Evolutionary conservation across 2,888 invertebrate species (phyloP).

Genomic region (Pachliopta kotzebuea): DNA sequence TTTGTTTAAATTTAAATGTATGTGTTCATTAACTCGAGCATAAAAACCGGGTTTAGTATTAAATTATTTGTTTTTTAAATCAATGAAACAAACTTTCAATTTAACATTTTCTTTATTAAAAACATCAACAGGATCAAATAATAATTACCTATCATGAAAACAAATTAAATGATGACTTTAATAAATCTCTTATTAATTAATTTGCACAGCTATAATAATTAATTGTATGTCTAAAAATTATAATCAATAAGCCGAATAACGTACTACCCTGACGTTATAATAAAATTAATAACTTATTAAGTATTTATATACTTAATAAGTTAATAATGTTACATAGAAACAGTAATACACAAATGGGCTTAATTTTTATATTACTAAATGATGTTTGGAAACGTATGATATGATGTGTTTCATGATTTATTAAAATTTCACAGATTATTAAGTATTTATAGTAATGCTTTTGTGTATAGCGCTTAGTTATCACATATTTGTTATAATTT

Average conservation of each 20-base stretch:
- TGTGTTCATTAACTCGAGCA: no score
- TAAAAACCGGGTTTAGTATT: no score
- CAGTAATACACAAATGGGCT: slow-evolving; percentile 18
- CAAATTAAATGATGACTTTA: slow-evolving; percentile 40
- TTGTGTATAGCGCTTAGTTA: slow-evolving; percentile 13
- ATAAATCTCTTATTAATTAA: slow-evolving; percentile 43
- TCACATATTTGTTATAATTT: slow-evolving; percentile 33
- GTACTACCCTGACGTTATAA: slow-evolving; percentile 8
- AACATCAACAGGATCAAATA: slow-evolving; percentile 48
- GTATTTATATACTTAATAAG: background rate
- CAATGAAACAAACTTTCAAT: slow-evolving; percentile 28
- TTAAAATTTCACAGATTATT: slow-evolving; percentile 25
- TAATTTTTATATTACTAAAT: slow-evolving; percentile 35
- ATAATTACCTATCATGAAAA: slow-evolving; percentile 42
- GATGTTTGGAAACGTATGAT: slow-evolving; percentile 39
- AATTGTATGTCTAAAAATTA: slow-evolving; percentile 35
- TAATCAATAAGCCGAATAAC: slow-evolving; percentile 33
- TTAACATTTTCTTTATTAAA: slow-evolving; percentile 43
- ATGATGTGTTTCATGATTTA: slow-evolving; percentile 39
- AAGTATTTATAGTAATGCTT: slow-evolving; percentile 24
- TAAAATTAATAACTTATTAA: slow-evolving; percentile 9
- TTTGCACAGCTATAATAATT: slow-evolving; percentile 37
- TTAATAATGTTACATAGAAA: slow-evolving; percentile 16
- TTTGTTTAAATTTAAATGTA: no score
- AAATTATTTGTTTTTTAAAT: no score